A percentile compares a stretch with the other conserved stretches of the same genome.
phyloP scores from a whole-genome alignment of 2,113 vertebrate genomes.

The Eulemur macaco region DNA sequence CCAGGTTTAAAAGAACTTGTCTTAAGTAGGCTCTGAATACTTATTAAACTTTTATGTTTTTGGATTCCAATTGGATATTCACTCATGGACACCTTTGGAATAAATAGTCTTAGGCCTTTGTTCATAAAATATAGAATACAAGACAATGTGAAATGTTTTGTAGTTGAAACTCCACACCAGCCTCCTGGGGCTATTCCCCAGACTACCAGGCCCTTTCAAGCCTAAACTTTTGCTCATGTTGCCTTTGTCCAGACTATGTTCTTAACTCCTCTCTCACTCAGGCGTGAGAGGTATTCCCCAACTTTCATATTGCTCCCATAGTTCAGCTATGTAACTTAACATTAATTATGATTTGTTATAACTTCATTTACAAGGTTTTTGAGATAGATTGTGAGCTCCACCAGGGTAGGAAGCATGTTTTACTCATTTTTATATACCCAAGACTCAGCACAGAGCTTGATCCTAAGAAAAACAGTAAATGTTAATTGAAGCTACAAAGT shows the following conservation, averaged over 20 bases:
- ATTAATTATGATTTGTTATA: background rate
- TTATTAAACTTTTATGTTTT: constrained; percentile 11
- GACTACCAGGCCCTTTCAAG: background rate
- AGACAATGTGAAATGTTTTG: background rate
- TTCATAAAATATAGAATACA: background rate
- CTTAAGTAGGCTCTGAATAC: background rate
- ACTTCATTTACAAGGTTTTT: constrained; percentile 30
- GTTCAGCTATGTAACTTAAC: background rate
- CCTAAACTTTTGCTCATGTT: constrained; percentile 2
- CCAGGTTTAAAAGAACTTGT: background rate
- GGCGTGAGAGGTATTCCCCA: background rate
- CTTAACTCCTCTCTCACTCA: background rate
- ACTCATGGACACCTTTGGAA: background rate
- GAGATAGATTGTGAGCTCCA: background rate
- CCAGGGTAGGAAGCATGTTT: background rate
- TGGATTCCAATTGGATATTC: background rate
- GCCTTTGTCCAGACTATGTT: background rate
- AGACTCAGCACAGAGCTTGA: background rate
- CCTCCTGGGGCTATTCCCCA: background rate
- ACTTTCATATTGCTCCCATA: background rate
- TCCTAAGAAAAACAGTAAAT: background rate
- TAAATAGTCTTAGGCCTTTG: background rate
- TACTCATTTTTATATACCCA: background rate
- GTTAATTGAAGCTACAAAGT: background rate
- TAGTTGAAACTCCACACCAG: background rate